Evolutionary conservation across 1,140 invertebrate species (phyloP), one percentile per base, ranked within the genome.

Genomic region (Cephus cinctus): DNA sequence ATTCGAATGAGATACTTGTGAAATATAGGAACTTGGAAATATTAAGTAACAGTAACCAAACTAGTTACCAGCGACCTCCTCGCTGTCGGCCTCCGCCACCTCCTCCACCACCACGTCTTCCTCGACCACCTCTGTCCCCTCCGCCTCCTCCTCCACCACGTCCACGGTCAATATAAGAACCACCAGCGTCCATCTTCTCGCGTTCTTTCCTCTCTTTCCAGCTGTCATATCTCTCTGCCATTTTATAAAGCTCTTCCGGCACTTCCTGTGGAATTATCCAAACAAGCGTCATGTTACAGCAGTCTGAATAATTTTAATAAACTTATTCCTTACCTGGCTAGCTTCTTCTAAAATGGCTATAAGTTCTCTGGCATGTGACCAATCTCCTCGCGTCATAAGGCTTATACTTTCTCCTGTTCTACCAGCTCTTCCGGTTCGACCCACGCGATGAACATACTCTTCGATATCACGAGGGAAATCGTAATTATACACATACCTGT

Each of bases 401-500:
- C 84, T 86, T 4, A 94, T 86, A 11, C 90, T 86, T 57, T 86
- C 84, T 0, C 94, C 94, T 5, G 83, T 87, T 56, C 85, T 80
- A 1, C 92, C 92, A 34, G 93, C 93, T 48, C 93, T 80, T 2
- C 94, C 94, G 1, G 92, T 96, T 50, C 93, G 78, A 0, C 92
- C 92, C 36, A 96, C 87, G 35, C 89, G 78, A 65, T 93, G 92
- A 11, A 94, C 90, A 75, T 92, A 96, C 60, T 95, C 92, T 66
- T 95, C 93, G 62, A 95, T 90, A 62, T 94, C 89, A 6, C 83
- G 79, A 1, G 94, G 93, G 61, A 96, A 94, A 71, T 97, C 93
- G 61, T 85, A 90, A 70, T 97, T 97, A 11, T 93, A 78, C 1
- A 93, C 87, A 71, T 87, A 79, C 2, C 85, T 86, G 59, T 39